Base-by-base conservation (phyloP, 2,888 invertebrate species). In the Augochlorella aurata region DNA sequence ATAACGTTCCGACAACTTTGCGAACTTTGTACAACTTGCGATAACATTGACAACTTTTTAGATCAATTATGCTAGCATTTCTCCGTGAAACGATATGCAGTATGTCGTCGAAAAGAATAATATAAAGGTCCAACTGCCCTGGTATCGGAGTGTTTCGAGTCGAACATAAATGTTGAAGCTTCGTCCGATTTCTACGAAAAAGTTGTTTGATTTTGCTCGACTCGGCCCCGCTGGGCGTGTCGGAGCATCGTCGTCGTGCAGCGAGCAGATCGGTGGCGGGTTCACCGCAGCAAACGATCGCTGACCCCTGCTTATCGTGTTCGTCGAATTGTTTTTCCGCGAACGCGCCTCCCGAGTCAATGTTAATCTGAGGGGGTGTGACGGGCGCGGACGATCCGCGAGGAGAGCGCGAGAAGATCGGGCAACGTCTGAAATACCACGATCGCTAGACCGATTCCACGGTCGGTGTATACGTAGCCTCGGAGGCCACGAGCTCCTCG, bases 401-500 rank as follows among this genome's bases (percentile, higher is more conserved):
- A n/a, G 44, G n/a, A 16, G n/a, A 58, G 9, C 61, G 18, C 16
- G 16, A 14, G 16, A 14, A 63, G 68, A 63, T 70, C 63, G 50
- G 58, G 72, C 16, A 44, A 49, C 65, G 52, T 45, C 21, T 74
- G 54, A 75, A 72, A 75, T 70, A 70, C 73, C 74, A 65, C 80
- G 74, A 77, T 84, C 61, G 38, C 69, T 72, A 74, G 49, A 49
- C 74, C 50, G 73, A 87, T 85, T 87, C 79, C 69, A 74, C 77
- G 77, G 80, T 71, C 71, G 29, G 70, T 66, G 73, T 77, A 79
- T 54, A 54, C 18, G 29, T 16, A 18, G 18, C 29, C 63, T 63
- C 82, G n/a, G 76, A 79, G 81, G 85, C 82, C 77, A 85, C 84
- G 81, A 83, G 84, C 78, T 85, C 44, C 88, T 90, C 87, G 84